Base-by-base conservation (phyloP, 2,797 vertebrate genomes). In the Naso thynnoides region DNA sequence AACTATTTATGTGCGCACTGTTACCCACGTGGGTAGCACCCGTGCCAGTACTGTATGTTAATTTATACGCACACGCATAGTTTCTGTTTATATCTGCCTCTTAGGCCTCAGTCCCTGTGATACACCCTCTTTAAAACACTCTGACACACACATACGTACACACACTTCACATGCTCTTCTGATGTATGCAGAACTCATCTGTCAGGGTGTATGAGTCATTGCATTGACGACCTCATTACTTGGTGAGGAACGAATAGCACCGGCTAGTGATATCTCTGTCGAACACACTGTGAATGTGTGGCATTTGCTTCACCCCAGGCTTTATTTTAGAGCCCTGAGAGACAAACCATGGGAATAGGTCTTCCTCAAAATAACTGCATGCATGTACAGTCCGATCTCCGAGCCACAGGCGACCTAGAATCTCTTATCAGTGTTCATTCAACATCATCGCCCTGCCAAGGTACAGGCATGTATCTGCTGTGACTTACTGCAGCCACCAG, bases 191-290 rank as follows among this genome's bases (percentile, higher is more conserved):
- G 81, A 36, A 83, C 74, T 88, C 76, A 81, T 84, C 80, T 49
- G 81, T 86, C 84, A 78, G 76, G 67, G 60, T 57, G 52, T 38
- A 19, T 89, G 86, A 91, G 82, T 90, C 88, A 90, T 47, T 73
- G 73, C 78, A 72, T 67, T 78, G 86, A 87, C 59, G 65, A 68
- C 77, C 83, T 73, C 70, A 80, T 85, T 85, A 72, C 82, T 90
- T 83, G 61, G 65, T 58, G 68, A 66, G 66, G 62, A 84, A 76
- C 76, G 73, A 85, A 84, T 49, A 76, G 71, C 70, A 52, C 26
- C 11, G 42, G 61, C 77, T 76, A 53, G 70, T 81, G 74, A 85
- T 84, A 84, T 88, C 56, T 79, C 76, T 64, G 70, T 87, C 73
- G 64, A 77, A 70, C 79, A 65, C 72, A n/a, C 80, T 73, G 54